Evolutionary conservation across 1,140 invertebrate species (phyloP), one percentile per base, ranked within the genome.

Genomic region (Euschistus heros): DNA sequence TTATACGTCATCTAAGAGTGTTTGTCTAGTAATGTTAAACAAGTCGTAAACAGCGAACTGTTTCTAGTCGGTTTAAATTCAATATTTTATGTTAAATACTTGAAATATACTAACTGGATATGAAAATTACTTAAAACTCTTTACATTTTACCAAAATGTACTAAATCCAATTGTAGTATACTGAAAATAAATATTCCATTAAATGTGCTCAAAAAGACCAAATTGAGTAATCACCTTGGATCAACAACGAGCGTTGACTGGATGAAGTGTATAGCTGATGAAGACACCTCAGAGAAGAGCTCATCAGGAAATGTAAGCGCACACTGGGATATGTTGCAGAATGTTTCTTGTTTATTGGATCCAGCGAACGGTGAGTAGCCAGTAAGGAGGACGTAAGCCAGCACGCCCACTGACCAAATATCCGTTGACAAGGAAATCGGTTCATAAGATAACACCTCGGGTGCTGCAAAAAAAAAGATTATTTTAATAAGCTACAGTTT

Each of bases 321-420:
- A 74, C 91, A 92, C 75, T 92, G 87, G 55, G 92, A 89, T 73
- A 97, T 96, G 79, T 97, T 97, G 69, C 92, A 89, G 77, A 92
- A 96, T 52, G 89, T 88, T 82, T 91, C 91, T 78, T 97, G 93
- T 75, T 96, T 95, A 66, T 86, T 91, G 74, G 96, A 90, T 52
- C 91, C 93, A 61, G 88, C 91, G 76, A 97, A 97, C 15, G 93
- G 94, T 22, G 92, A 93, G 74, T 87, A 89, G 68, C 93, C 93
- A 60, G 89, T 92, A 62, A 97, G 77, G 68, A 97, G 82, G 6
- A 97, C 94, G 76, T 97, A 97, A 3, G 91, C 83, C 69, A 97
- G 77, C 17, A 97, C 92, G 52, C 94, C 94, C 18, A 71, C 71
- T 26, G 68, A 95, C 93, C 94, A 97, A 81, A 97, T 94, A 77